Base-by-base conservation (phyloP, 2,888 invertebrate species). In the Habroteleia sp. region DNA sequence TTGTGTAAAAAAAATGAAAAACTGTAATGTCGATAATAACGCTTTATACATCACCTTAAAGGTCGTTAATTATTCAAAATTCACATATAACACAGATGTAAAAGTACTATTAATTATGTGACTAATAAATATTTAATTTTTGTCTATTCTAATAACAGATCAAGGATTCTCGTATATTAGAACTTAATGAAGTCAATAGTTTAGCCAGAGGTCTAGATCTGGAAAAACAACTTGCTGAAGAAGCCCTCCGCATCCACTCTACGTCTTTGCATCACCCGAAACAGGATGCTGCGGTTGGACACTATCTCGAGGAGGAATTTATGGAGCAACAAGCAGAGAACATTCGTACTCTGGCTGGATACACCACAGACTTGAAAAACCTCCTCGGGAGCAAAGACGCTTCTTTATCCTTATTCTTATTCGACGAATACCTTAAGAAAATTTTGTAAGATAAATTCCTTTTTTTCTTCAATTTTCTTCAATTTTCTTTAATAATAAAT, bases 261-360 rank as follows among this genome's bases (percentile, higher is more conserved):
- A 91, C 91, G 66, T 92, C 93, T 69, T 92, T 93, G 76, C 94
- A 94, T 82, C 93, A 94, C 69, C 93, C 92, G 2, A 79, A 79
- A 72, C 74, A 80, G 3, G 86, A 85, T 73, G 79, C 81, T 10
- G 79, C 80, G 90, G 89, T 94, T 76, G 92, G 93, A 8, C 93
- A 94, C 77, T 95, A 92, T 84, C 85, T 96, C 1, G 95, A 96
- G 80, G 94, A 95, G 79, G 91, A 94, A 79, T 95, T 94, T 89
- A 90, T 94, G 58, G 92, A 92, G 82, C 89, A 92, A 69, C 94
- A 95, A 50, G 89, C 94, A 0, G 91, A 92, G 42, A 90, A 88
- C 6, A 91, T 96, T 79, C 91, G 96, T 35, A 89, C 91, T 33
- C 87, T 96, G 20, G 92, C 95, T 13, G 96, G 96, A 1, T 92